A percentile compares a stretch with the other conserved stretches of the same genome.
Conservation (phyloP, 2,888 invertebrate genomes). For the Embidobia sp. region DNA sequence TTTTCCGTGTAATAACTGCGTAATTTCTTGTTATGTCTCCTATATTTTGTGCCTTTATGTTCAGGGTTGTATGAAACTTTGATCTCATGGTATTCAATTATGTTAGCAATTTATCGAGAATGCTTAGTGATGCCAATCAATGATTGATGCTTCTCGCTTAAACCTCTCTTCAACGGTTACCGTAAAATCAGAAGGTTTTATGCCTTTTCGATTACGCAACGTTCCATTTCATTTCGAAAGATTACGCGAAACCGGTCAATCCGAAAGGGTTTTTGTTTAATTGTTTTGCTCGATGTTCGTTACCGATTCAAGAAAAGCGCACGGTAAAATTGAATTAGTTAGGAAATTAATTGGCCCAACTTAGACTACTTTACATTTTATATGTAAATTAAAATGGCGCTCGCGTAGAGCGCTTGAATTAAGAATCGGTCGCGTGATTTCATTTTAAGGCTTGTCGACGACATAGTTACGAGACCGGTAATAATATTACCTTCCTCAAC, state of each 20-base stretch:
- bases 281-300: slow-evolving; percentile 5
- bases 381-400: too few species aligned
- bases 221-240: slow-evolving; percentile 3
- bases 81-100: slow-evolving; percentile 9
- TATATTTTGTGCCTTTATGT: too few species aligned
- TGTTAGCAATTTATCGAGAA: slow-evolving; percentile 19
- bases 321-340: slow-evolving; percentile 8
- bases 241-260: slow-evolving; percentile 14
- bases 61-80: not conserved
- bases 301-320: not conserved
- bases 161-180: slow-evolving; percentile 24
- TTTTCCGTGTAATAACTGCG: too few species aligned
- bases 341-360: not conserved
- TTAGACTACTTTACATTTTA: slow-evolving; percentile 14
- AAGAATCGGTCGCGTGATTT: slow-evolving; percentile 5
- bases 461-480: slow-evolving; percentile 35
- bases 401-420: too few species aligned
- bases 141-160: slow-evolving; percentile 21
- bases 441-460: not conserved
- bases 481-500: slow-evolving; percentile 47
- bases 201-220: slow-evolving; percentile 8
- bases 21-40: not conserved
- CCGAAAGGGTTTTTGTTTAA: slow-evolving; percentile 20
- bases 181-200: slow-evolving; percentile 40
- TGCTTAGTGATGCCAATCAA: slow-evolving; percentile 1